Evolutionary conservation across 2,113 vertebrate species (phyloP), one percentile per base, ranked within the genome.

Genomic region (Danionella cerebrum): DNA sequence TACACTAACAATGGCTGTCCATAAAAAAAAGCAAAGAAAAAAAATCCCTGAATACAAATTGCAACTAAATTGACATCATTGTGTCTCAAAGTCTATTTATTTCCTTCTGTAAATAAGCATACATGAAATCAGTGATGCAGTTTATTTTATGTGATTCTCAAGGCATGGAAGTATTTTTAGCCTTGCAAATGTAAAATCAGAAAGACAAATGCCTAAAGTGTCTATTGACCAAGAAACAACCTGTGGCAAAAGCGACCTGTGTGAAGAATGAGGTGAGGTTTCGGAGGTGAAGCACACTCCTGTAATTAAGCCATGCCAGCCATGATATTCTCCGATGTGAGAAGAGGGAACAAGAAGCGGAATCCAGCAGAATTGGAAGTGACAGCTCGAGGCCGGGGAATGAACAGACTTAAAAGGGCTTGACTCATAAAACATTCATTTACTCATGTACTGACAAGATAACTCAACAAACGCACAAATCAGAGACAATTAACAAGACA

Each of bases 371-470:
- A 41, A 84, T 71, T 69, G 71, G 68, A 81, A 76, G 76, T 82
- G 83, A 84, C 82, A 77, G 77, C 19, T 71, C 75, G 80, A 78
- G 77, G 77, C 78, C 76, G 58, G 63, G 68, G 64, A 73, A 47
- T 47, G 57, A 55, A 58, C 58, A 52, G 67, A 70, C 77, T 79
- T 60, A 69, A 67, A 80, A 77, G 78, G 57, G 44, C 10, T 64
- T 25, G 45, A 53, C 76, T 79, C 48, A 69, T 84, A 80, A 82
- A 83, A 85, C 78, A 80, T 85, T 69, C 50, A 84, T 80, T 71
- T 78, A 57, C 45, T 80, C 82, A 58, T 76, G 76, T 57, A 67
- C 38, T 48, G 66, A 71, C 44, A 73, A 71, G 16, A 63, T 66
- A 55, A 45, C 62, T 74, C 54, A 55, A 78, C 76, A 81, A 78